Evolutionary conservation across 2,888 invertebrate genomes (phyloP).

Genomic region (Drosophila lacicola): DNA sequence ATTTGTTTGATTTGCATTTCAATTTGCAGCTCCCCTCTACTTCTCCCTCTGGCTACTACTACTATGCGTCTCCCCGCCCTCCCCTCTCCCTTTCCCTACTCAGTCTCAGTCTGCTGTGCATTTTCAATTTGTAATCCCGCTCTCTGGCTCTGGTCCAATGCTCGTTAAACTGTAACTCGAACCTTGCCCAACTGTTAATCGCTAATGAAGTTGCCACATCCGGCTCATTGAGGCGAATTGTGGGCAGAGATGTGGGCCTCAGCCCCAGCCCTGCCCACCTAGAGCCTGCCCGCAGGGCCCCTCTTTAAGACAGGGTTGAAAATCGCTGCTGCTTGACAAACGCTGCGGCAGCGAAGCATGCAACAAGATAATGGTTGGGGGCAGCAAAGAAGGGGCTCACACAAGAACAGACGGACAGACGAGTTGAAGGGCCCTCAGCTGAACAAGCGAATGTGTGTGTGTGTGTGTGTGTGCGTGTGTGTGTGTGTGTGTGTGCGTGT

Average conservation of each 20-base stretch:
- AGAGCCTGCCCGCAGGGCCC: not conserved
- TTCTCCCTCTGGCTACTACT: not conserved
- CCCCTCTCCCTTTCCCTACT: too few relatives aligned
- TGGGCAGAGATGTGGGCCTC: slow-evolving; percentile 35
- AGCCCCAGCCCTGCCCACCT: not conserved
- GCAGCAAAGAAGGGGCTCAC: not conserved
- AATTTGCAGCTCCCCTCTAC: slow-evolving; percentile 35
- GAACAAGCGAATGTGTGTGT: slow-evolving; percentile 15
- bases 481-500: slow-evolving; percentile 8
- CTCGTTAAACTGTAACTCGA: slow-evolving; percentile 23
- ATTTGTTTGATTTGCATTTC: slow-evolving; percentile 71
- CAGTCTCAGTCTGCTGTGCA: too few relatives aligned
- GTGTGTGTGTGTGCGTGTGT: slow-evolving; percentile 2
- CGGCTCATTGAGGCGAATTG: slow-evolving; percentile 43
- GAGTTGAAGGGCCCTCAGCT: slow-evolving; percentile 57
- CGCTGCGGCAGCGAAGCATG: slow-evolving; percentile 61
- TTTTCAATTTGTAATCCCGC: too few relatives aligned
- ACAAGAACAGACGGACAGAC: not conserved
- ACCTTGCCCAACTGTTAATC: slow-evolving; percentile 34
- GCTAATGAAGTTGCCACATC: slow-evolving; percentile 65
- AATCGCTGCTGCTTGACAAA: slow-evolving; percentile 59
- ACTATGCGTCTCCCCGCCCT: not conserved
- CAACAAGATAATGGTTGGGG: slow-evolving; percentile 11
- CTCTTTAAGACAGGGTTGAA: slow-evolving; percentile 34
- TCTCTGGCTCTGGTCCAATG: slow-evolving; percentile 1